Evolutionary conservation across 2,888 invertebrate species (phyloP), one percentile per base, ranked within the genome.

Genomic region (Cheilosia urbana): DNA sequence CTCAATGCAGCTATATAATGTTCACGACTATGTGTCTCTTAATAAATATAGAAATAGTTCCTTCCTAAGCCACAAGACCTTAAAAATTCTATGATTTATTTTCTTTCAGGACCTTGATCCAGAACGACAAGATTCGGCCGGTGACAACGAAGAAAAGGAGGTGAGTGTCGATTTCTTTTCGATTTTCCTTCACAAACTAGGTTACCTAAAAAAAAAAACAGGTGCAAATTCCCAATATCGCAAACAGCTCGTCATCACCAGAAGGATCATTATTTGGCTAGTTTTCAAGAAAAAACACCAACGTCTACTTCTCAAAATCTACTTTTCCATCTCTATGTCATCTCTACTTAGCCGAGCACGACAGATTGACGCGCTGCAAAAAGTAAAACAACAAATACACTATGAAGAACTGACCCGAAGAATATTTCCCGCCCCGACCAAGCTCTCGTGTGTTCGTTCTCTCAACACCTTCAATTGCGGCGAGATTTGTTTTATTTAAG

Each of bases 51-150:
- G 27, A 13, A 17, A 45, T 57, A 9, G 34, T 69, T 69, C n/a
- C 3, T 4, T 34, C 4, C 21, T 63, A 13, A n/a, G 55, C 11
- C 13, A 40, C 21, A 42, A 62, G 34, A 62, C 62, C 55, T 57
- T 63, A 15, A 58, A 30, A 42, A 66, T 49, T 37, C 4, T 55
- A 42, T 72, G 34, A 27, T 21, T 45, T 92, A 90, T 89, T 87
- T 87, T 40, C 87, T 93, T 92, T 69, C 89, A 95, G 95, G 95
- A 95, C 92, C 93, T 95, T 89, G 95, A 95, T 91, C 94, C 95
- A 88, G 95, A 95, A 87, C 94, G 95, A 90, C 95, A 95, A 91
- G 91, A 91, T 88, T 91, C 91, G 87, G 89, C 91, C 80, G 90
- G 90, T 76, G 92, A 91, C 88, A 93, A 93, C 87, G 94, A 94